These are phyloP conservation scores for Drosophila persimilis DNA, from an alignment of 1,140 invertebrate species.

Conservation along the genomic window DNA sequence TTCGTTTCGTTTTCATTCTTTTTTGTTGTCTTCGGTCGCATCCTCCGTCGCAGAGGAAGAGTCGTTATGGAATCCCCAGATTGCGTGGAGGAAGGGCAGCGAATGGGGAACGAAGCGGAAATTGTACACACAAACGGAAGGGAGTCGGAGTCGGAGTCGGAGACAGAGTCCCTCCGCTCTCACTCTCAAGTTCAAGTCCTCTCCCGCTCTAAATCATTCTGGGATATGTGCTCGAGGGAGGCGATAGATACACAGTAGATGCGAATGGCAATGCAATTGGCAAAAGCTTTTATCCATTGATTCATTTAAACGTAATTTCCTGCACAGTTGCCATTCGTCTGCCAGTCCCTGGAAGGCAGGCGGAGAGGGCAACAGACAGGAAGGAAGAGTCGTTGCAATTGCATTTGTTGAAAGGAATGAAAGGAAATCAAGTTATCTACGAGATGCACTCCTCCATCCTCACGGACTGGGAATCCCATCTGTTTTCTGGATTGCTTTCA, in stretches of 20 bases:
- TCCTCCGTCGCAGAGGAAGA: constrained; percentile 63
- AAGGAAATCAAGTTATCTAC: constrained; percentile 45
- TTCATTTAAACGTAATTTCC: constrained; percentile 73
- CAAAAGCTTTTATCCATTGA: constrained; percentile 77
- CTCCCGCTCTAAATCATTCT: constrained; percentile 6
- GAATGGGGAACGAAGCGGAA: constrained; percentile 55
- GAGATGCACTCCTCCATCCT: constrained; percentile 41
- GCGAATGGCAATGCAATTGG: constrained; percentile 59
- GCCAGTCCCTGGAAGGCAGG: neutral
- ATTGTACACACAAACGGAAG: constrained; percentile 68
- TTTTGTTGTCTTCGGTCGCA: constrained; percentile 52
- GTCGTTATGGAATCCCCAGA: constrained; percentile 48
- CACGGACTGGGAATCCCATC: constrained; percentile 34
- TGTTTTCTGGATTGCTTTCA: constrained; percentile 37
- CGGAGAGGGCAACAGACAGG: neutral
- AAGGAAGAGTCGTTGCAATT: neutral
- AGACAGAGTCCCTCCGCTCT: constrained; percentile 14
- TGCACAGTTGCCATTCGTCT: constrained; percentile 24
- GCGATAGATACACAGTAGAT: constrained; percentile 24
- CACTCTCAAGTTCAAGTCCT: constrained; percentile 11
- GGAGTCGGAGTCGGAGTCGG: constrained; percentile 16
- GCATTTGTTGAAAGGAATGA: neutral
- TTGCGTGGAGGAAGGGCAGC: constrained; percentile 56
- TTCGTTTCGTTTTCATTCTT: neutral
- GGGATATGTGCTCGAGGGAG: neutral